Conservation (phyloP, 2,797 vertebrate genomes). For the Dromococcyx pavoninus region DNA sequence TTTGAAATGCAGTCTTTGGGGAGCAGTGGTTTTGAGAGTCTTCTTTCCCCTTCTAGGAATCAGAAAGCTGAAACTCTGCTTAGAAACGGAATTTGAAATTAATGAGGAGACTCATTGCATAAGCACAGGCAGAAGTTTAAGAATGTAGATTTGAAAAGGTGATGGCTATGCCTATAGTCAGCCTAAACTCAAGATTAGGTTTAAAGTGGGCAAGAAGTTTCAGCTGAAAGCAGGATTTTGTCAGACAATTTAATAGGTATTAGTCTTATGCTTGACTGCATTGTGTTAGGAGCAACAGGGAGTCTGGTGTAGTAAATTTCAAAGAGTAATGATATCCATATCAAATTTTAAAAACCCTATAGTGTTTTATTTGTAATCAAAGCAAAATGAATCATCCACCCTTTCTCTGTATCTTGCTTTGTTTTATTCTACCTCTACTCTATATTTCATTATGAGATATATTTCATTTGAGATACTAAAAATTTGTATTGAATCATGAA, state of each 20-base stretch:
- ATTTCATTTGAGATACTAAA: not conserved
- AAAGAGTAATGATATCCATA: not conserved
- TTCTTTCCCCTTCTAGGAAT: not conserved
- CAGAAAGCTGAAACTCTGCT: not conserved
- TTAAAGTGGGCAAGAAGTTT: not conserved
- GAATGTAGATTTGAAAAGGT: not conserved
- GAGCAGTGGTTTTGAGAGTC: not conserved
- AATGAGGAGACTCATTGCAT: fast-evolving
- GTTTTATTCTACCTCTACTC: not conserved
- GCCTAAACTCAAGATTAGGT: not conserved
- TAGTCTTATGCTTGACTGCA: not conserved
- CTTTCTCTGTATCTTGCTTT: not conserved
- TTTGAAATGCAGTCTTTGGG: fast-evolving
- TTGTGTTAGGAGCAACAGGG: not conserved
- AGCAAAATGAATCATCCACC: not conserved
- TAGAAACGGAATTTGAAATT: not conserved
- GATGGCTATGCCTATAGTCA: not conserved
- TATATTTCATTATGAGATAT: conserved; percentile 32
- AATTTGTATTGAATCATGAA: not conserved
- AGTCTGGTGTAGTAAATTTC: not conserved
- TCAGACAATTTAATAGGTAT: not conserved
- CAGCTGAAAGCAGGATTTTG: not conserved
- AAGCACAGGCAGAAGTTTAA: not conserved
- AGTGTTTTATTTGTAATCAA: not conserved
- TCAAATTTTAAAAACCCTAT: not conserved